Base-by-base conservation (phyloP, 1,140 invertebrate species). In the Lanistes nyassanus region DNA sequence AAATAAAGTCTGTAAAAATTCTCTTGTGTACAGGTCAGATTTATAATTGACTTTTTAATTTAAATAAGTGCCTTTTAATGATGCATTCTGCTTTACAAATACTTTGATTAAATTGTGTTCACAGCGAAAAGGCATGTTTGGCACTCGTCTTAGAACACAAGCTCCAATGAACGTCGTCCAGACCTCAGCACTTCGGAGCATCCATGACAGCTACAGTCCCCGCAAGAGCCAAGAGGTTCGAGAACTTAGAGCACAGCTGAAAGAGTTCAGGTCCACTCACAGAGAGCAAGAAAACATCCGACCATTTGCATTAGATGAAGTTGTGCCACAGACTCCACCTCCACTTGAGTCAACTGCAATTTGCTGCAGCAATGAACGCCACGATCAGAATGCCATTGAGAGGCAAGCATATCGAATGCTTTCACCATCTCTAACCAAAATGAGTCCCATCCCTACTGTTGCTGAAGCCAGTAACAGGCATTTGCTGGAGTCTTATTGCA, bases 161-260 rank as follows among this genome's bases (percentile, higher is more conserved):
- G 31, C 70, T 5, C 42, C 67, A 21, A 67, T 76, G 80, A 69
- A 76, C 78, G 73, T 85, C 19, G 34, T 85, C 16, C 81, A 83
- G 36, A 84, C 84, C 34, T 75, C 79, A 62, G 82, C 78, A 23
- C 68, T 85, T 19, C 76, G 79, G 23, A 81, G 76, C 51, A 83
- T 85, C 58, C 68, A 76, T 16, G 77, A 81, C 19, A 83, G 75
- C 37, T 85, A 84, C 71, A 83, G 79, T 67, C 81, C 81, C 37
- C 62, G 74, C 21, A 74, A 79, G 42, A 76, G 70, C 42, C 47
- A 79, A 60, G 67, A 80, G 65, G 62, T 62, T 9, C 39, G 60
- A 21, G 73, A 75, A 34, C 67, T 75, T 9, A 47, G 70, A n/a
- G 69, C 67, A 23, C 62, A 68, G n/a, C 34, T 47, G 42, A 9